Evolutionary conservation across 2,797 vertebrate genomes (phyloP).

Genomic region (Argyrosomus regius): DNA sequence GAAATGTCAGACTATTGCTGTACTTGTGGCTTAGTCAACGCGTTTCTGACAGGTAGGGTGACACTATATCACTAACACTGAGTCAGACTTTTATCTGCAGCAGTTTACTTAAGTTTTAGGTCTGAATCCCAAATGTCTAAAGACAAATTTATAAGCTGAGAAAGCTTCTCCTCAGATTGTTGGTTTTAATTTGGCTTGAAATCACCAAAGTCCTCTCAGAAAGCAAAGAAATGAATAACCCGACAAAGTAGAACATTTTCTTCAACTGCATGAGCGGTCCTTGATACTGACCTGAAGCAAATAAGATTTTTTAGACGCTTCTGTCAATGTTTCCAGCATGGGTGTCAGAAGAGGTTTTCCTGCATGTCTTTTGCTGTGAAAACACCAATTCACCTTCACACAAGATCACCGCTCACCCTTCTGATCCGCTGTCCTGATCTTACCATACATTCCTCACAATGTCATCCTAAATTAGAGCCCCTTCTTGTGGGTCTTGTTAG

Average conservation of each 20-base stretch:
- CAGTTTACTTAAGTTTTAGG: not conserved
- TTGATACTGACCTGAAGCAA: conserved; percentile 57
- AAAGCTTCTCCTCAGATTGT: conserved; percentile 35
- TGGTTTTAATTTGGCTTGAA: conserved; percentile 53
- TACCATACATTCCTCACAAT: not conserved
- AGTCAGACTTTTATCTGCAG: conserved; percentile 9
- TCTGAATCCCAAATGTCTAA: conserved; percentile 27
- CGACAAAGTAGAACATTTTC: conserved; percentile 48
- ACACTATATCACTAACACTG: not conserved
- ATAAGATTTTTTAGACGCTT: conserved; percentile 30
- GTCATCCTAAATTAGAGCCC: not conserved
- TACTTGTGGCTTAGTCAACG: no score
- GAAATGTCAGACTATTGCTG: not conserved
- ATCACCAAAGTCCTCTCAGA: conserved; percentile 41
- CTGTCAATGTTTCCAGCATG: conserved; percentile 48
- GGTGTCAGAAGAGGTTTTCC: conserved; percentile 56
- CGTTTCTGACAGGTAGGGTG: not conserved
- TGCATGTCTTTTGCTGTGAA: conserved; percentile 45
- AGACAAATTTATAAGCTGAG: conserved; percentile 15
- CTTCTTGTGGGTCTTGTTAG: not conserved
- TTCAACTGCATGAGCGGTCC: conserved; percentile 12
- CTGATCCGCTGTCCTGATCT: conserved; percentile 4
- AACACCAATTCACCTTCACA: conserved; percentile 58
- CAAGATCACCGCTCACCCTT: conserved; percentile 29
- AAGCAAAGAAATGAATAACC: conserved; percentile 56